Base-by-base conservation (phyloP, 2,888 invertebrate species). In the Lasioglossum villosulum region DNA sequence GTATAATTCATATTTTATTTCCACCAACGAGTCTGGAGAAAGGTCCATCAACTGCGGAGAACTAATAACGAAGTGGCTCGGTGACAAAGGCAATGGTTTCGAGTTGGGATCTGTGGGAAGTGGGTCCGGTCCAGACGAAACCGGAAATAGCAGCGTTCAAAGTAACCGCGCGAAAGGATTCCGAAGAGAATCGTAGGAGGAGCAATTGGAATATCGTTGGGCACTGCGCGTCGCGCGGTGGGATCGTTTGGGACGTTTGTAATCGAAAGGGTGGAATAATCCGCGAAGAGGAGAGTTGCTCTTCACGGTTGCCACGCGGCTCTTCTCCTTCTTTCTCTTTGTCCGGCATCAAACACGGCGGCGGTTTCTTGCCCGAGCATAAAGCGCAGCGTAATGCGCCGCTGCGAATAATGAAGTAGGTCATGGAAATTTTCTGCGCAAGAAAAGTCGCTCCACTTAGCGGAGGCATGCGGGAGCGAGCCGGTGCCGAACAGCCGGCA, bases 391-490 rank as follows among this genome's bases (percentile, higher is more conserved):
- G 70, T 75, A 75, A 83, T 75, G 76, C 79, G 71, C 71, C 71
- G 56, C 68, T n/a, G 72, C 59, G 79, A 79, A 83, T 83, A 83
- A 79, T 72, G 75, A 83, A 79, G 78, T 70, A n/a, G 70, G 56
- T 68, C 78, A 76, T 59, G 82, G 78, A 79, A 79, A 79, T 79
- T 56, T 39, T 71, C 66, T n/a, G 63, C 74, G 74, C 74, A 75
- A 70, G 75, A 80, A 80, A 56, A 75, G 66, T 75, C 77, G 77
- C 34, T 34, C 68, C 77, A 52, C 63, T 75, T 75, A 66, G 63
- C 75, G 42, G 34, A 63, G 77, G 37, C 77, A 48, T 77, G 70
- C 70, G 48, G 63, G 63, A 75, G 66, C 75, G 75, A 66, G n/a
- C 73, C 37, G 34, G 59, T 42, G 59, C 59, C 39, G 45, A n/a